phyloP scores from a whole-genome alignment of 2,797 vertebrate species.

The Varecia variegata region DNA sequence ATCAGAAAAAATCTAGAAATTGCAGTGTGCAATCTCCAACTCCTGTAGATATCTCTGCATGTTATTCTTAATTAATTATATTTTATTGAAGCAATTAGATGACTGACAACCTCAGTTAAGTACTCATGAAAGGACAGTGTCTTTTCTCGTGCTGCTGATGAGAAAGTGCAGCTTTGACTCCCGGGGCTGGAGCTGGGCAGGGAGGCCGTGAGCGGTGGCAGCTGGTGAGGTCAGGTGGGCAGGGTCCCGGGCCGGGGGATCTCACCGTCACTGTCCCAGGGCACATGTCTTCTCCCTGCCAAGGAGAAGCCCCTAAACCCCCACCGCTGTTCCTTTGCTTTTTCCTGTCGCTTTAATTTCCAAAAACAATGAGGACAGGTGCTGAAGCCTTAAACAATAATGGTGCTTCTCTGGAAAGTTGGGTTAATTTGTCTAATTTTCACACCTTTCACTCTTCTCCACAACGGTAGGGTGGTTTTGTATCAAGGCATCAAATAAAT shows the following conservation, averaged over 20 bases:
- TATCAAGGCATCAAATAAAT: slow-evolving; percentile 80
- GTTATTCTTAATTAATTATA: slow-evolving; percentile 58
- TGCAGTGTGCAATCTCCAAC: not conserved
- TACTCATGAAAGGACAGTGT: not conserved
- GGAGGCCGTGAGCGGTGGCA: not conserved
- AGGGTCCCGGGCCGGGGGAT: accelerated
- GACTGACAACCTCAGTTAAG: slow-evolving; percentile 11
- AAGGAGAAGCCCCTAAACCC: not conserved
- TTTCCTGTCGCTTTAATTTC: not conserved
- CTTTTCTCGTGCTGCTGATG: not conserved
- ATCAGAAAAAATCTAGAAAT: not conserved
- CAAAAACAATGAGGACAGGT: slow-evolving; percentile 78
- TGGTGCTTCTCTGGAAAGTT: slow-evolving; percentile 75
- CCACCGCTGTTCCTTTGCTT: accelerated
- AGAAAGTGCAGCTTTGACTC: not conserved
- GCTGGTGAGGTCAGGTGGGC: too few species aligned
- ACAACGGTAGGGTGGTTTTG: slow-evolving; percentile 54
- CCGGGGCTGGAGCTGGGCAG: too few species aligned
- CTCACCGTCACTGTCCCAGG: not conserved
- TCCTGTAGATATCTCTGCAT: not conserved
- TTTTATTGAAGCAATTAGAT: slow-evolving; percentile 50
- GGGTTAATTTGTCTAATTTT: slow-evolving; percentile 87
- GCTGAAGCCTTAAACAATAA: slow-evolving; percentile 34
- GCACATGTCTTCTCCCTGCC: accelerated
- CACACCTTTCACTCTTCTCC: slow-evolving; percentile 81